Percentiles rank a stretch among this genome's conserved stretches.
phyloP scores from a whole-genome alignment of 2,797 vertebrate genomes.

The Rallus crepitans region DNA sequence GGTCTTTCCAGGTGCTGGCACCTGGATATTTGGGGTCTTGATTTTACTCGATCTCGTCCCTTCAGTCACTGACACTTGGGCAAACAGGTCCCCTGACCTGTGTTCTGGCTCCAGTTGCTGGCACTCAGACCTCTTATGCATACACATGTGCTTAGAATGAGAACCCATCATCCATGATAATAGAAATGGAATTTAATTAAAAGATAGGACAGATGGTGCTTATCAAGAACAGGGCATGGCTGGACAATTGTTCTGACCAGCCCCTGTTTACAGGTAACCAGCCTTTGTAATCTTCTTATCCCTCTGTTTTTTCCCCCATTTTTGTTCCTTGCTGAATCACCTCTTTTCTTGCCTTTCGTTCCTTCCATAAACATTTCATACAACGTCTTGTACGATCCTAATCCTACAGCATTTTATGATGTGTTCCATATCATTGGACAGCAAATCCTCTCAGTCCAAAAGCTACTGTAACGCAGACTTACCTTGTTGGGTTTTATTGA shows the following conservation, averaged over 20 bases:
- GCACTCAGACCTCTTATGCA: accelerated
- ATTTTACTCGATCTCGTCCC: not conserved
- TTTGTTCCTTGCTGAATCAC: not conserved
- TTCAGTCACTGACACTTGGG: not conserved
- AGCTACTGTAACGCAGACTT: not conserved
- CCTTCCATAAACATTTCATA: not conserved
- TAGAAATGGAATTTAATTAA: not conserved
- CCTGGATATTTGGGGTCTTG: not conserved
- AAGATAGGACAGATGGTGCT: not conserved
- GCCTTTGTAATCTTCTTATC: not conserved
- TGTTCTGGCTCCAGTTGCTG: not conserved
- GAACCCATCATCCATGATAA: not conserved
- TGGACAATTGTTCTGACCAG: not conserved
- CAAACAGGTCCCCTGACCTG: not conserved
- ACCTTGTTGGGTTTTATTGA: not conserved
- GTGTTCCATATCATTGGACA: not conserved
- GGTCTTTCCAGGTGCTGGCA: not conserved
- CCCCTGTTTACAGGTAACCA: not conserved
- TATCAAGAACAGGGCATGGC: not conserved
- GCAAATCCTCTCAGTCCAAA: not conserved
- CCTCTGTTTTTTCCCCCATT: accelerated
- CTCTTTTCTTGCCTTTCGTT: not conserved
- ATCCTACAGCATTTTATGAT: not conserved
- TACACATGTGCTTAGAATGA: not conserved
- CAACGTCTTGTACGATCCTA: not conserved